A percentile compares a stretch with the other conserved stretches of the same genome.
phyloP scores from a whole-genome alignment of 2,113 vertebrate genomes.

The Rhodinocichla rosea region DNA sequence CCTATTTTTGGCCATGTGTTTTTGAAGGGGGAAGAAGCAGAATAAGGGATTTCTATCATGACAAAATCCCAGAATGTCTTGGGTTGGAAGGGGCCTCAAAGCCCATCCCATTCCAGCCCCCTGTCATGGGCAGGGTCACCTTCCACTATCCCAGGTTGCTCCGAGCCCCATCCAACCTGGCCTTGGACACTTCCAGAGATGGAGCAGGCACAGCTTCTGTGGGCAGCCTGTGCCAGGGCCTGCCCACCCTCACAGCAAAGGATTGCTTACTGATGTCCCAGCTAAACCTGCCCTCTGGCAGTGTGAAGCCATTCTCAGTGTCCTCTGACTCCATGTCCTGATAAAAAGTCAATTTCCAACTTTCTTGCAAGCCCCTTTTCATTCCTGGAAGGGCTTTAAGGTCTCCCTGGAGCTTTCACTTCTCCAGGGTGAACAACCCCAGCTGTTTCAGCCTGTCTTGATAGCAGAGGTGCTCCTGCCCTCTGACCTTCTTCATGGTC shows the following conservation, averaged over 20 bases:
- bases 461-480: neutral
- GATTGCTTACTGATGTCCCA: neutral
- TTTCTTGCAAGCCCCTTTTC: neutral
- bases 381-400: neutral
- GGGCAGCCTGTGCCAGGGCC: neutral
- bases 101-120: neutral
- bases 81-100: neutral
- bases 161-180: rapidly evolving
- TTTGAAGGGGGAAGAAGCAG: neutral
- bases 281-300: neutral
- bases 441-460: neutral
- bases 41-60: neutral
- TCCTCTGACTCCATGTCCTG: neutral
- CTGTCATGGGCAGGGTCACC: neutral
- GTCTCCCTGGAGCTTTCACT: neutral
- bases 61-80: neutral
- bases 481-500: neutral
- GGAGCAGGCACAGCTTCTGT: neutral
- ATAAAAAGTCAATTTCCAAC: neutral
- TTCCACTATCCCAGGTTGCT: neutral
- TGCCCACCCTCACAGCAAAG: neutral
- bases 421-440: neutral
- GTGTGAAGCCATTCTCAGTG: neutral
- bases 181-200: neutral
- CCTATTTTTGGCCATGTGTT: neutral